Percentiles rank a stretch among this genome's conserved stretches.
These are phyloP conservation scores for Agrotis exclamationis DNA, from an alignment of 2,888 invertebrate species.

Conservation along the genomic window DNA sequence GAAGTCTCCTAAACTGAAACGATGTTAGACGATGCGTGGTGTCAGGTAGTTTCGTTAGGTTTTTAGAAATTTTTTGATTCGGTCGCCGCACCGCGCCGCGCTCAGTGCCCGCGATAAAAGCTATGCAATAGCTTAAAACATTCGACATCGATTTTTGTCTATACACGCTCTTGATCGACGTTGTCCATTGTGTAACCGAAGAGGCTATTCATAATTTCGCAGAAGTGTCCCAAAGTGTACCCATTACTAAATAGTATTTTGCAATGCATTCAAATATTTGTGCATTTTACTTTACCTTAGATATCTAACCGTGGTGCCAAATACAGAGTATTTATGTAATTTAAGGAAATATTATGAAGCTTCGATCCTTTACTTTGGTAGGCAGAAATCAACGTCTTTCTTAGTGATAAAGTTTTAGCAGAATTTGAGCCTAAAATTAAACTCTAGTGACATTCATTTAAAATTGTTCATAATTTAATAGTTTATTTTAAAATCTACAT, in stretches of 20 bases:
- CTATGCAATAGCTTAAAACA: too few species aligned
- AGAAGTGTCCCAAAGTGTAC: slow-evolving; percentile 1
- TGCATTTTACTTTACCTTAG: slow-evolving; percentile 10
- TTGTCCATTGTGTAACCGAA: background rate
- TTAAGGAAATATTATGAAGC: slow-evolving; percentile 9
- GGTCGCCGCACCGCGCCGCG: too few species aligned
- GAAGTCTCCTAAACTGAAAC: too few species aligned
- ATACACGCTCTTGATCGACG: background rate
- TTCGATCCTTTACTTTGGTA: background rate
- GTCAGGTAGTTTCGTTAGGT: too few species aligned
- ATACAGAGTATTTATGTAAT: slow-evolving; percentile 31
- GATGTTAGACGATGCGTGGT: too few species aligned
- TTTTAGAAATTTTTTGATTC: too few species aligned
- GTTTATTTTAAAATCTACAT: slow-evolving; percentile 51
- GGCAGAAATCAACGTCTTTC: slow-evolving; percentile 1
- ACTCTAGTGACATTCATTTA: slow-evolving; percentile 63
- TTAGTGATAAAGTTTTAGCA: slow-evolving; percentile 52
- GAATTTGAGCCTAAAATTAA: slow-evolving; percentile 61
- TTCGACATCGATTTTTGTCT: background rate
- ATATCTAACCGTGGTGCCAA: slow-evolving; percentile 44
- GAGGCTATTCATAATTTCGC: background rate
- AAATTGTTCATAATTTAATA: slow-evolving; percentile 45
- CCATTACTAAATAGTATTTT: too few species aligned
- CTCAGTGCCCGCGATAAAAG: too few species aligned
- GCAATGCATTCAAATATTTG: background rate